Conservation (phyloP, 1,140 invertebrate species). For the Acromyrmex heyeri region DNA sequence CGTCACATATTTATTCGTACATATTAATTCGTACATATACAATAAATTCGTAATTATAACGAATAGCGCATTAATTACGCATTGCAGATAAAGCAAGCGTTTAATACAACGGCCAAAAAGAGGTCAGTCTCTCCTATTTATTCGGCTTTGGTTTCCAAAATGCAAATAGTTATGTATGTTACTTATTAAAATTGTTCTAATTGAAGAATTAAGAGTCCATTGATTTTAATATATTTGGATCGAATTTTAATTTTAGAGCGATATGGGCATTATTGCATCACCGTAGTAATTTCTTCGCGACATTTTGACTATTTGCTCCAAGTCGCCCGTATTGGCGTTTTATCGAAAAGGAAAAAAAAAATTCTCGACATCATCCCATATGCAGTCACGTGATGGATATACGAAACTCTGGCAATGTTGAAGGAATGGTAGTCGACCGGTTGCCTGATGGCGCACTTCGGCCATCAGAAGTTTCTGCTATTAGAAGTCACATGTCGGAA, state of each 20-base stretch:
- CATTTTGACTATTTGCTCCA: neutral
- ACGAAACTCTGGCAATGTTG: conserved; percentile 46
- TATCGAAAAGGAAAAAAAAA: neutral
- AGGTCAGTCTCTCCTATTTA: neutral
- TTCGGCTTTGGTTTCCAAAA: neutral
- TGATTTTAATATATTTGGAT: neutral
- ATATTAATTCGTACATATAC: neutral
- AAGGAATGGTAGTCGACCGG: conserved; percentile 12
- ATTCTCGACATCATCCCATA: neutral
- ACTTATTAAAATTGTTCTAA: neutral
- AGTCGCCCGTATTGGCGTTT: neutral
- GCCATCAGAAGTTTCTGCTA: conserved; percentile 30
- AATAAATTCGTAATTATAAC: neutral
- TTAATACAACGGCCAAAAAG: neutral
- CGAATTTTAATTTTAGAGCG: conserved; percentile 2
- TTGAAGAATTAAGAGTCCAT: neutral
- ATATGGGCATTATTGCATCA: neutral
- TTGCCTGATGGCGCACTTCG: neutral
- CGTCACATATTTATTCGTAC: neutral
- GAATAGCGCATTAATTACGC: conserved; percentile 16
- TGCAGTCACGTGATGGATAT: neutral
- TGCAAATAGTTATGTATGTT: neutral
- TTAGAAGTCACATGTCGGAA: neutral
- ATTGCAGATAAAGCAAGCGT: neutral
- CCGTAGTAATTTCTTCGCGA: neutral